These are phyloP conservation scores for Pseudomugil tenellus DNA, from an alignment of 2,797 vertebrate genomes.

Conservation along the genomic window DNA sequence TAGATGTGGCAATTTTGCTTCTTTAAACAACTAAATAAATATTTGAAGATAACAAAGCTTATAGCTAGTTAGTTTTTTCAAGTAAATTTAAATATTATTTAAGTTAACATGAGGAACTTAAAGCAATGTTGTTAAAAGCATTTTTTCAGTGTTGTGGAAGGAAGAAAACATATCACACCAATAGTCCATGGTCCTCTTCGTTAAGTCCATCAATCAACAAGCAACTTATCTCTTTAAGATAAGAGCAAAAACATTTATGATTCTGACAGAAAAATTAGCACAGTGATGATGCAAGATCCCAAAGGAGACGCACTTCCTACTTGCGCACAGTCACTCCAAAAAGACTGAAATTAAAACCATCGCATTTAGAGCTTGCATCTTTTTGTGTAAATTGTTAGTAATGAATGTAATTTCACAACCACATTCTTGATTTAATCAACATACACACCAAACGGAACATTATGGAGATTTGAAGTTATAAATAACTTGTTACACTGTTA, in stretches of 20 bases:
- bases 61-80: neutral
- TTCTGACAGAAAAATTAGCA: no score
- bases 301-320: conserved; percentile 7
- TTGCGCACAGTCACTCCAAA: neutral
- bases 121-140: no score
- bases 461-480: neutral
- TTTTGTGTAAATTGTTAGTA: neutral
- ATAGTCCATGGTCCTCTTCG: conserved; percentile 27
- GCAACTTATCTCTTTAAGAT: conserved; percentile 3
- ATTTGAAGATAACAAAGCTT: neutral
- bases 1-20: no score
- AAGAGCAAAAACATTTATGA: neutral
- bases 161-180: no score
- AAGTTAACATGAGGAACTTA: no score
- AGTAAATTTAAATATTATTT: neutral
- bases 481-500: no score
- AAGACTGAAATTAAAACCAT: no score
- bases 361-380: neutral
- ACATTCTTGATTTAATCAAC: neutral
- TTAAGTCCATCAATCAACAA: neutral
- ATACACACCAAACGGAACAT: neutral
- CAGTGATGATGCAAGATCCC: conserved; percentile 42
- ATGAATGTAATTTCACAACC: neutral
- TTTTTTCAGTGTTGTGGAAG: no score
- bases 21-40: no score